Conservation (phyloP, 2,113 vertebrate genomes). For the Cisticola juncidis region DNA sequence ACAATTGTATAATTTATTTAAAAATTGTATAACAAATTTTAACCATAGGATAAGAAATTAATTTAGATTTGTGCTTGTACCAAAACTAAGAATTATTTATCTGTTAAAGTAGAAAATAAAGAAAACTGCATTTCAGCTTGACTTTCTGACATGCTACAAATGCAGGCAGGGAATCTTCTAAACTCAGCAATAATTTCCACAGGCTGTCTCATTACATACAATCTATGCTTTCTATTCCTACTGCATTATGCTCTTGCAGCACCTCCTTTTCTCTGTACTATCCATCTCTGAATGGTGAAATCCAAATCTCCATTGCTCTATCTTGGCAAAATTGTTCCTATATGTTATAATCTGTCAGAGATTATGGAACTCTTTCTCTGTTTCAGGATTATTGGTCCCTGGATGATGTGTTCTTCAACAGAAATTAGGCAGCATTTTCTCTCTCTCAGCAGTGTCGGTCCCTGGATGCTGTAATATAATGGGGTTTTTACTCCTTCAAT, state of each 20-base stretch:
- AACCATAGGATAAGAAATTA: neutral
- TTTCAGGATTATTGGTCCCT: constrained; percentile 67
- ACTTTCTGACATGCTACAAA: constrained; percentile 14
- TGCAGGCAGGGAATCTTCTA: constrained; percentile 19
- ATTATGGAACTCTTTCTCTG: constrained; percentile 56
- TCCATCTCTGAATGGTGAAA: constrained; percentile 45
- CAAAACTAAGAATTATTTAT: neutral
- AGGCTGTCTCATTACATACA: constrained; percentile 51
- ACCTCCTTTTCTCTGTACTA: neutral
- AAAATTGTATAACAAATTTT: neutral
- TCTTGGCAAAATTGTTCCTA: constrained; percentile 50
- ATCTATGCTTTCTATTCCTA: constrained; percentile 21
- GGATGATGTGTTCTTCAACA: constrained; percentile 65
- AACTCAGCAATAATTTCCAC: constrained; percentile 30
- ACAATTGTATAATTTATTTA: neutral
- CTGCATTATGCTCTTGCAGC: neutral
- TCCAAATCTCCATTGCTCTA: constrained; percentile 31
- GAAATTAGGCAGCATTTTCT: constrained; percentile 68
- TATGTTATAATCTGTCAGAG: constrained; percentile 66
- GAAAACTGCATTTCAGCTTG: neutral
- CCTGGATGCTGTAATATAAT: constrained; percentile 59
- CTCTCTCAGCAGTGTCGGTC: constrained; percentile 45
- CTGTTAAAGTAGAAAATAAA: neutral
- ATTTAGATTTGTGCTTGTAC: constrained; percentile 6
- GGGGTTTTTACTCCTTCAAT: constrained; percentile 67